These are phyloP conservation scores for Ethmia dodecea DNA, from an alignment of 2,888 invertebrate species.

Conservation along the genomic window DNA sequence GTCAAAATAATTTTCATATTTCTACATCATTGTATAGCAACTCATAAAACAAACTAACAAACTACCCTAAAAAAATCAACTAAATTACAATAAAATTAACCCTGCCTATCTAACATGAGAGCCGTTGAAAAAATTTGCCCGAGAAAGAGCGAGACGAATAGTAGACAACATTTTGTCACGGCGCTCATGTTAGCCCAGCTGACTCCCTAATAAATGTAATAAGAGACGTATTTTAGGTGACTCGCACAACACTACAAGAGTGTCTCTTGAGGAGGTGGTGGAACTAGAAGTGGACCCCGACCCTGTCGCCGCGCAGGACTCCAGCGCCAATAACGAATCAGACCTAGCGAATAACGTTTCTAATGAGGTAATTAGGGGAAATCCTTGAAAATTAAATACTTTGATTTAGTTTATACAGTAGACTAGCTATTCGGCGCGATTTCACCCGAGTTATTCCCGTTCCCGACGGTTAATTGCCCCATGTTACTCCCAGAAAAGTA, in stretches of 20 bases:
- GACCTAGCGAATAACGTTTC: not conserved
- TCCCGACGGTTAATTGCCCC: not conserved
- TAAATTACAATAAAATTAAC: not conserved
- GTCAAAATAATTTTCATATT: too few species aligned
- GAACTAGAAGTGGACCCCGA: conserved; percentile 26
- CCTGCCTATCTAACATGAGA: not conserved
- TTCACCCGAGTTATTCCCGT: not conserved
- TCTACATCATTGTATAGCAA: too few species aligned
- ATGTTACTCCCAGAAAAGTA: not conserved
- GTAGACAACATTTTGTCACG: not conserved
- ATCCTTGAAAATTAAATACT: not conserved
- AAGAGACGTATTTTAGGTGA: not conserved
- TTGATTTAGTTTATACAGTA: not conserved
- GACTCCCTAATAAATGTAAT: not conserved
- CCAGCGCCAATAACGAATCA: conserved; percentile 6
- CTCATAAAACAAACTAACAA: too few species aligned
- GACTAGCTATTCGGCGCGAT: not conserved
- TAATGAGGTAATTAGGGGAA: not conserved
- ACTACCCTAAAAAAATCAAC: not conserved
- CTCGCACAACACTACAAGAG: conserved; percentile 9
- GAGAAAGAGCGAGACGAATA: not conserved
- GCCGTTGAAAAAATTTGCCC: not conserved
- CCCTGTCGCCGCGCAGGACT: conserved; percentile 7
- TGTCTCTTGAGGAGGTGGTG: conserved; percentile 32
- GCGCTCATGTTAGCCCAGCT: too few species aligned